A percentile compares a stretch with the other conserved stretches of the same genome.
phyloP scores from a whole-genome alignment of 1,140 invertebrate genomes.

The Solenopsis fugax region DNA sequence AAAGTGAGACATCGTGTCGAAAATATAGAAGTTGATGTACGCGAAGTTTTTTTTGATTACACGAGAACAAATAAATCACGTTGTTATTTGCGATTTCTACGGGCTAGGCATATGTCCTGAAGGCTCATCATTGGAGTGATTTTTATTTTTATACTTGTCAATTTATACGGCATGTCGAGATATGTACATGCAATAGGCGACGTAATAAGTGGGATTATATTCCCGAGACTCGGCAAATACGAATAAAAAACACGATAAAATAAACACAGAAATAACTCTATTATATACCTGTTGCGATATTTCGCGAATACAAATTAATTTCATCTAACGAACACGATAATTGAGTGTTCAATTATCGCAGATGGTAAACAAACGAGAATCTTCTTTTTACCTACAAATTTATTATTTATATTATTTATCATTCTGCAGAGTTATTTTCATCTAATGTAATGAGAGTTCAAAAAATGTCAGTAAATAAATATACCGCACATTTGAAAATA shows the following conservation, averaged over 20 bases:
- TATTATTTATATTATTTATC: background rate
- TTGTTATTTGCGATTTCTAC: slow-evolving; percentile 54
- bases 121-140: slow-evolving; percentile 6
- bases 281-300: background rate
- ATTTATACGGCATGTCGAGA: slow-evolving; percentile 6
- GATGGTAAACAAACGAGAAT: background rate
- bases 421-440: background rate
- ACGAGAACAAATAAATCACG: slow-evolving; percentile 42
- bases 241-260: slow-evolving; percentile 16
- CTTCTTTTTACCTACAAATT: background rate
- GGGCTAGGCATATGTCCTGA: background rate
- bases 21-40: slow-evolving; percentile 31
- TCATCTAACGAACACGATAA: background rate
- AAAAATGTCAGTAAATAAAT: background rate
- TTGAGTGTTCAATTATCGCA: background rate
- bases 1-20: slow-evolving; percentile 12
- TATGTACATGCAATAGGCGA: background rate
- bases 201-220: background rate
- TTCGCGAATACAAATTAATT: slow-evolving; percentile 36
- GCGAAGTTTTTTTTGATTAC: background rate
- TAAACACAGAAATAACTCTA: background rate
- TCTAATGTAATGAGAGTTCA: background rate
- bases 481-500: background rate
- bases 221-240: background rate
- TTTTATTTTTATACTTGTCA: slow-evolving; percentile 23